Evolutionary conservation across 2,113 vertebrate species (phyloP), one percentile per base, ranked within the genome.

Genomic region (Melierax canorus): DNA sequence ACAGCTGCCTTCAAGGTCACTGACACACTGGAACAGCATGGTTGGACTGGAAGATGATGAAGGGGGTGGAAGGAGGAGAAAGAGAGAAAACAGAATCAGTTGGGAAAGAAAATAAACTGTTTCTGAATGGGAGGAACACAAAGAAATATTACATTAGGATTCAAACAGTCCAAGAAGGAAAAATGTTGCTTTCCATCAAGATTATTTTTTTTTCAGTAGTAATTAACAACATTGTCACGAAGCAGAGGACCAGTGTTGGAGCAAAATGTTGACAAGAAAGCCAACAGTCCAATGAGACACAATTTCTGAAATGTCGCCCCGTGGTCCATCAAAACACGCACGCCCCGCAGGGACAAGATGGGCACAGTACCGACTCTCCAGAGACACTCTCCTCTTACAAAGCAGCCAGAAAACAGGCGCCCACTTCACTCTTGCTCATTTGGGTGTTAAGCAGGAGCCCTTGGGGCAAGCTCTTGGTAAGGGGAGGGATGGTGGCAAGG

Each of bases 281-380:
- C 27, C 14, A 60, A 77, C 5, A 50, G 46, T 27, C 38, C 62
- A 63, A 4, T 0, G 4, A 80, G 48, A 60, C 59, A 69, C 41
- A 41, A 39, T 8, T 78, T 86, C 53, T 50, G 9, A 69, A 93
- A 73, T 12, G 34, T 23, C 43, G 5, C 30, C 15, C 10, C 5
- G 38, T 64, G 46, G 51, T 41, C 63, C 30, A 69, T 15, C 34
- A 80, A 85, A 73, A 53, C 55, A 80, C 6, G 8, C 1, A 27
- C 1, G 1, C 6, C 4, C 18, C 2, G 3, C 21, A 84, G 21
- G 32, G 55, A n/a, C 27, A 26, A 36, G 11, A 69, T 17, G 9
- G 53, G 46, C 16, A 38, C 30, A 84, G 30, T 14, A 23, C 36
- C 46, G 69, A n/a, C 39, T 5, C 9, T 27, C 6, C 50, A 88